Conservation (phyloP, 2,113 vertebrate genomes). For the Vicugna pacos region DNA sequence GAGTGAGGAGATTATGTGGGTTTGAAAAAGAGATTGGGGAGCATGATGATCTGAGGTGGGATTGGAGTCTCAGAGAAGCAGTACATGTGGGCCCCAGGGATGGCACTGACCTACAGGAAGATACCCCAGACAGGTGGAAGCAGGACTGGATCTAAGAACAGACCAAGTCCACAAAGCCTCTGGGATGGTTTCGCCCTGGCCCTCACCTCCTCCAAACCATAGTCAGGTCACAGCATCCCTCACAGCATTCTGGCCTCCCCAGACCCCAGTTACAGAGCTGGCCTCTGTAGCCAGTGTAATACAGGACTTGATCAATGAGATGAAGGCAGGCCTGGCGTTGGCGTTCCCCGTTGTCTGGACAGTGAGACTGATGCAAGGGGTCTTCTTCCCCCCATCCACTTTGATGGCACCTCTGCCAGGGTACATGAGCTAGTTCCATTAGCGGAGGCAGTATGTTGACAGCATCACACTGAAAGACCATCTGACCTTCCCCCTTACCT, state of each 20-base stretch:
- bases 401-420: neutral
- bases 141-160: neutral
- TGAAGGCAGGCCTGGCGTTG: neutral
- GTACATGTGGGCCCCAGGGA: neutral
- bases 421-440: neutral
- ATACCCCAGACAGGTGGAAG: neutral
- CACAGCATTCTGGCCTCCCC: neutral
- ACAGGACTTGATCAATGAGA: neutral
- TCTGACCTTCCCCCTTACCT: neutral
- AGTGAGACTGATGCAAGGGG: neutral
- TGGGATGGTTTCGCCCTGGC: neutral
- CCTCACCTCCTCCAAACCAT: neutral
- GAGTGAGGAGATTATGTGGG: constrained; percentile 9
- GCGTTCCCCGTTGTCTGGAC: neutral
- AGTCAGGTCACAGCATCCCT: neutral
- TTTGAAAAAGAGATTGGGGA: neutral
- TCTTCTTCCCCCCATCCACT: neutral
- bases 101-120: neutral
- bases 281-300: neutral
- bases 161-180: neutral
- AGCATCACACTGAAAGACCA: neutral
- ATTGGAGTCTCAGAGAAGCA: neutral
- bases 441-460: neutral
- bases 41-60: neutral
- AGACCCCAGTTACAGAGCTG: neutral